Evolutionary conservation across 2,888 invertebrate genomes (phyloP), one percentile per base, ranked within the genome.

Genomic region (Sesia apiformis): DNA sequence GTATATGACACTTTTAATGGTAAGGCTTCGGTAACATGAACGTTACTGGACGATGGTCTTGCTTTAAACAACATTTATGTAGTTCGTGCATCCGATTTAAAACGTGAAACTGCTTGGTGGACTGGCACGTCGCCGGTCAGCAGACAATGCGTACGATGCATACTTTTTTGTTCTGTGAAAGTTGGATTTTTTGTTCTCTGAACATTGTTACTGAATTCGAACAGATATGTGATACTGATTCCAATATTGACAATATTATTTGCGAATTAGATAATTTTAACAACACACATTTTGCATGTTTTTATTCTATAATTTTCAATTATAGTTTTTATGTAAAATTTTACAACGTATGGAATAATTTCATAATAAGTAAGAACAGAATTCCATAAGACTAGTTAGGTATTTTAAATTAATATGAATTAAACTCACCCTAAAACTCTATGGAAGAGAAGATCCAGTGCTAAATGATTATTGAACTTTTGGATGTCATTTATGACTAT

Each of bases 101-200:
- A 46, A 6, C 46, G 46, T 46, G 46, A 46, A 46, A 46, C 46
- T 23, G 23, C 46, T 8, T 38, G 49, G 54, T 56, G 56, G 54
- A 54, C 52, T 23, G 23, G 23, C 23, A 23, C 39, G 23, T 50
- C 7, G 23, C 39, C 38, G 39, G 38, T 50, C 50, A 38, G 50
- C 50, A 50, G 38, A 50, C 50, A 53, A 53, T 46, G 46, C 49
- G 49, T 23, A 39, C 40, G 38, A 53, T 49, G 49, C 40, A 52
- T 49, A 46, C 43, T 51, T 75, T 77, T 78, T 78, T 76, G 69
- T 72, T 71, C 59, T 67, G 85, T 78, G 86, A 86, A 87, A 87
- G 87, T 84, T 80, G 69, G 60, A 66, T 7, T 46, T 46, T 46
- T 8, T 46, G 8, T 4, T 4, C 46, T 23, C 23, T 23, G 4